Evolutionary conservation across 2,113 vertebrate genomes (phyloP), one percentile per base, ranked within the genome.

Genomic region (Eretmochelys imbricata): DNA sequence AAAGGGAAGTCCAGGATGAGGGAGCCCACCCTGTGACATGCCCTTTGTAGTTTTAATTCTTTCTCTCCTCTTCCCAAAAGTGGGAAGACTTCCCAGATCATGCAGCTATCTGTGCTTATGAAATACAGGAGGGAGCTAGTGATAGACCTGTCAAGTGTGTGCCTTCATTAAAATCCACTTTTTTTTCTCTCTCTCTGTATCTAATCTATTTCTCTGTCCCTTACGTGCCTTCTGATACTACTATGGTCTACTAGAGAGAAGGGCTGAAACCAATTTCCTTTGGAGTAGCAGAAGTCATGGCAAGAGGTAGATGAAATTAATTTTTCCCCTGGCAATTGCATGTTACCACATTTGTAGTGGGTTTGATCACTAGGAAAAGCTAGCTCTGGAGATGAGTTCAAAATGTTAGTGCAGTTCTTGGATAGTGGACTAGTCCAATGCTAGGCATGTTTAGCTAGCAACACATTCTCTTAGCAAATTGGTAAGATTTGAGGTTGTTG

Each of bases 311-410:
- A 89, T 91, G 55, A 84, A 89, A 83, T 83, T 85, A n/a, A 76
- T 87, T 96, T 96, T 65, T 96, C 16, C 19, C 24, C 86, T 95
- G 57, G 92, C 86, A 95, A 29, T 29, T 95, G 54, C 88, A 94
- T 84, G 76, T 57, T 94, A 69, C 35, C 84, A 4, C 46, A 72
- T 50, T 89, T 85, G 51, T 6, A 91, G 80, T 91, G 86, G 88
- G 89, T 69, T 90, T 95, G 65, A 59, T 54, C 50, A 90, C 79
- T 87, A 62, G 12, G 11, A 62, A 31, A 62, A 62, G 79, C 11
- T 95, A 91, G 87, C 94, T 97, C 93, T 92, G 96, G 95, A 96
- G 25, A 95, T 25, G 86, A 22, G 12, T 65, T 65, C 19, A 57
- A 65, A 75, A 97, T 38, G 12, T 50, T 87, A 85, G 19, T 87